Evolutionary conservation across 37 sponge, comb jelly and placozoan species (phyloP).

Genomic region (Trichoplax adhaerens): DNA sequence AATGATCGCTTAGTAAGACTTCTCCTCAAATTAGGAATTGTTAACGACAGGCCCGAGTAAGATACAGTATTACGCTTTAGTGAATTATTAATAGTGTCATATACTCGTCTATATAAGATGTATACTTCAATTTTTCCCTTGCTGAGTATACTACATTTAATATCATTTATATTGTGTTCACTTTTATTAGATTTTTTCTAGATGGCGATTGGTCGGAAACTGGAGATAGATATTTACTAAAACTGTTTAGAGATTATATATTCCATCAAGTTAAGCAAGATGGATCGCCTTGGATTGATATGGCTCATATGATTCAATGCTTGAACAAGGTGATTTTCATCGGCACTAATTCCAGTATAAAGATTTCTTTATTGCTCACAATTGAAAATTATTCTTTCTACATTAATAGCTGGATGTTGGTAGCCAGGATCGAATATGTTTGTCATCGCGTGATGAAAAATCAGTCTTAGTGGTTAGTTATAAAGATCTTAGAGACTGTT

Average conservation of each 20-base stretch:
- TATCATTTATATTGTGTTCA: not conserved
- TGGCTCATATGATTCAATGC: conserved; percentile 59
- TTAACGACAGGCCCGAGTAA: conserved; percentile 76
- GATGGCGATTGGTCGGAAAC: conserved; percentile 74
- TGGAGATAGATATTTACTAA: conserved; percentile 70
- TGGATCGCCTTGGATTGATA: conserved; percentile 71
- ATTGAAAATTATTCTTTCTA: not conserved
- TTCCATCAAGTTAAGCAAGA: conserved; percentile 65
- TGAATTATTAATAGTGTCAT: not conserved
- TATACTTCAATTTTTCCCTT: not conserved
- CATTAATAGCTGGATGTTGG: conserved; percentile 56
- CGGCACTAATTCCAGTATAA: too few relatives aligned
- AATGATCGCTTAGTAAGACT: conserved; percentile 68
- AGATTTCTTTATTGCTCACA: too few relatives aligned
- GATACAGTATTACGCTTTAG: not conserved
- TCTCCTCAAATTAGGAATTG: conserved; percentile 52
- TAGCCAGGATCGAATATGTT: conserved; percentile 26
- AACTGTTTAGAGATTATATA: conserved; percentile 65
- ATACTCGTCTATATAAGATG: not conserved
- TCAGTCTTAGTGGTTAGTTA: conserved; percentile 60
- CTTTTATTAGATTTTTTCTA: not conserved
- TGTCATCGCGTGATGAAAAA: conserved; percentile 57
- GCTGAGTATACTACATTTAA: not conserved
- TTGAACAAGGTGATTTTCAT: conserved; percentile 44
- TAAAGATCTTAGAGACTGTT: conserved; percentile 48